Base-by-base conservation (phyloP, 1,140 invertebrate genomes). In the Drosophila tsacasi region DNA sequence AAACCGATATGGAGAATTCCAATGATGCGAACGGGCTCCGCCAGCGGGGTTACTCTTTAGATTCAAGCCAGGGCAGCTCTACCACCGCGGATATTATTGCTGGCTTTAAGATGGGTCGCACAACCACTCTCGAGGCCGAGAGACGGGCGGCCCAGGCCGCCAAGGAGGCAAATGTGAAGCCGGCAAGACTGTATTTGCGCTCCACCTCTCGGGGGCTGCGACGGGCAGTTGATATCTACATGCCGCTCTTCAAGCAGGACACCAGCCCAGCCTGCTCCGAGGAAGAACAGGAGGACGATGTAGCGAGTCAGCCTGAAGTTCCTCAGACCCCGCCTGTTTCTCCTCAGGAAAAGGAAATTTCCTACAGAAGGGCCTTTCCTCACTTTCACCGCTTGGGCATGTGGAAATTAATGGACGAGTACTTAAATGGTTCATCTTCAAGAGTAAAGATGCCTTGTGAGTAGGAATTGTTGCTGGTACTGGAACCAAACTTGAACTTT, bases 181-280 rank as follows among this genome's bases (percentile, higher is more conserved):
- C 73, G 10, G 52, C 73, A 17, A 79, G 65, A n/a, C 39, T 83
- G 6, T 83, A 58, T 15, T 39, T 47, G 0, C 54, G 64, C 23
- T 37, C 57, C 7, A 46, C 40, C 0, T 42, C 80, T 0, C 42
- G 42, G 5, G 65, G 58, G 1, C 7, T 66, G 47, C 76, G 60
- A 6, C 65, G 71, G 2, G 58, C 62, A 15, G 35, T 79, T 9
- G 81, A 83, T 12, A 84, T 64, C 17, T 83, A 62, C 15, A 50
- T 67, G 74, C 74, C 74, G 1, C 35, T 42, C 6, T 30, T 58
- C 5, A 9, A 10, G 13, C 19, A 19, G 12, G 59, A 64, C 3
- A 7, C 30, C 2, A 32, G 21, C n/a, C 3, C 5, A 6, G n/a
- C 5, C 12, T 10, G 9, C 17, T 32, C 35, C 13, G 55, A 49